Base-by-base conservation (phyloP, 2,113 vertebrate species). In the Eleginops maclovinus region DNA sequence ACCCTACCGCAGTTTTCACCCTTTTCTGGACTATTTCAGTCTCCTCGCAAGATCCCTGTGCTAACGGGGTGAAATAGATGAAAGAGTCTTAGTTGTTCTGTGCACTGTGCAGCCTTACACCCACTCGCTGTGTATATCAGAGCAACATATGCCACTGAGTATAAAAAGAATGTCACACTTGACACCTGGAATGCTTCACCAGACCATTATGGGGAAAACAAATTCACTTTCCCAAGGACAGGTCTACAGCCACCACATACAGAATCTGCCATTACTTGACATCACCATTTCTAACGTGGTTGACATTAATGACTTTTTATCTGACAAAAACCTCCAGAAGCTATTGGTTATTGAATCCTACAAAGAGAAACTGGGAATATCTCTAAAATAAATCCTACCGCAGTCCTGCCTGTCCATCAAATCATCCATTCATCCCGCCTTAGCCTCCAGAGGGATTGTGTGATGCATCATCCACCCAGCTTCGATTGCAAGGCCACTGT, bases 21-120 rank as follows among this genome's bases (percentile, higher is more conserved):
- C 13, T 13, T 56, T 31, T 51, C 36, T 24, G 55, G 51, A 43
- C 66, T 61, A 75, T 80, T 80, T 60, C 54, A 36, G 55, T 77
- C 53, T 58, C 66, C 68, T 28, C 46, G 54, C 13, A 31, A 21
- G 50, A 67, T 17, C 51, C 51, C 4, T 50, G 61, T 62, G 62
- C 53, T 58, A 22, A 16, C 13, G 13, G 72, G 60, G 72, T 64
- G 59, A 79, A 72, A 58, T 1, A 58, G 72, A 31, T 54, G 67
- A 83, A 82, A 51, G 65, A 43, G 73, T 50, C 61, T 62, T 28
- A 15, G 58, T 69, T 77, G 74, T 61, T 75, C 46, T 70, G 55
- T 44, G 44, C 75, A 54, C 43, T 26, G 15, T 64, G 64, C 53
- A 53, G 60, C 64, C 51, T 72, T n/a, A 21, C 56, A 68, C 56